phyloP scores from a whole-genome alignment of 1,140 invertebrate species.

The Hyphantria cunea region DNA sequence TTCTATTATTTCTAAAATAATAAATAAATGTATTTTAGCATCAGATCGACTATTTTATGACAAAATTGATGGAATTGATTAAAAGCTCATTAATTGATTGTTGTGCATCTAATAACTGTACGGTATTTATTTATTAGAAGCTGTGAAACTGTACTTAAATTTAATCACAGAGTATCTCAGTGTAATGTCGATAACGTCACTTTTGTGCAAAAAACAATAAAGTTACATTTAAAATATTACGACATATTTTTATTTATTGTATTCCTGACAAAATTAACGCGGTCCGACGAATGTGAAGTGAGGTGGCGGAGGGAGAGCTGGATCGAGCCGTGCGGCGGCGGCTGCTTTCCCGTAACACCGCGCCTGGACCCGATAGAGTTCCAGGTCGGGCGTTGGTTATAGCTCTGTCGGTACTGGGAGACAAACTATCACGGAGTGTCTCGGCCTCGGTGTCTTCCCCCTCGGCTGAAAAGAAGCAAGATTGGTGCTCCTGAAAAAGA shows the following conservation, averaged over 20 bases:
- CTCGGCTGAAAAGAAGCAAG: too few relatives aligned
- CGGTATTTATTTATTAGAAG: slow-evolving; percentile 62
- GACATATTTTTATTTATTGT: slow-evolving; percentile 28
- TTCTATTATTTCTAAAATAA: slow-evolving; percentile 21
- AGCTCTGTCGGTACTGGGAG: too few relatives aligned
- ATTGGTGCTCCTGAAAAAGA: too few relatives aligned
- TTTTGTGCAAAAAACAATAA: slow-evolving; percentile 73
- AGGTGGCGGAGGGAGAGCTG: too few relatives aligned
- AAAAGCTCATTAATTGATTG: slow-evolving; percentile 29
- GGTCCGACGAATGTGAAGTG: too few relatives aligned
- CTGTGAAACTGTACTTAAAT: slow-evolving; percentile 79
- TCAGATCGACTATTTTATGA: slow-evolving; percentile 57
- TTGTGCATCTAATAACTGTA: slow-evolving; percentile 47
- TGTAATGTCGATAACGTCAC: slow-evolving; percentile 72
- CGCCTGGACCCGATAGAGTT: too few relatives aligned
- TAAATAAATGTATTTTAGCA: slow-evolving; percentile 59
- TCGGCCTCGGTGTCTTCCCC: too few relatives aligned
- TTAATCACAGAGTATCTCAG: slow-evolving; percentile 74
- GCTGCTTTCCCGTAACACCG: too few relatives aligned
- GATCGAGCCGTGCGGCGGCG: too few relatives aligned
- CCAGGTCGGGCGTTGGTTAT: too few relatives aligned
- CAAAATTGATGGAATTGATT: slow-evolving; percentile 62
- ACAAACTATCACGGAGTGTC: too few relatives aligned
- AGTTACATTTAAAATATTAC: slow-evolving; percentile 44
- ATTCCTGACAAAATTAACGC: slow-evolving; percentile 26